Conservation (phyloP, 2,888 invertebrate species). For the Girardia tigrina region DNA sequence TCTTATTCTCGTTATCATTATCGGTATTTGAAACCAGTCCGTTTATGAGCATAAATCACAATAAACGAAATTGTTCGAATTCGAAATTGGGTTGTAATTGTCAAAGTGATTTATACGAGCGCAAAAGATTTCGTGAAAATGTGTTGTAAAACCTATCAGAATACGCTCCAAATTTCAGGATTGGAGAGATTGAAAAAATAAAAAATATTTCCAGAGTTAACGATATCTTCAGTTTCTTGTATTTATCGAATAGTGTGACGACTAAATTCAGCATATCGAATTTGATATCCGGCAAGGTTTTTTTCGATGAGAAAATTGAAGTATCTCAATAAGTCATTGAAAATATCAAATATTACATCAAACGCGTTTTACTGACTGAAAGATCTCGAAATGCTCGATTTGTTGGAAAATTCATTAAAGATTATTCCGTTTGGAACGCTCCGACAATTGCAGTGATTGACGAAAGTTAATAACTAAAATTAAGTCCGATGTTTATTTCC, state of each 20-base stretch:
- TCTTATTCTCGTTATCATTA: too few species aligned
- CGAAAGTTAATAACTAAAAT: not conserved
- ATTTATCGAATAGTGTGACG: not conserved
- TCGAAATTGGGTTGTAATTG: conserved; percentile 12
- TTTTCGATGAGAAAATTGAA: not conserved
- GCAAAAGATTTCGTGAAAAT: not conserved
- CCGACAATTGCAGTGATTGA: not conserved
- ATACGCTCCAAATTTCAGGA: not conserved
- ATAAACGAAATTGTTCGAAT: not conserved
- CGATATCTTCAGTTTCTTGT: not conserved
- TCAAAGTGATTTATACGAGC: not conserved
- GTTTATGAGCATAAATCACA: too few species aligned
- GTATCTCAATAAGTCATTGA: conserved; percentile 11
- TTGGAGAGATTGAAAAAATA: conserved; percentile 27
- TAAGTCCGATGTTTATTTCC: conserved; percentile 25
- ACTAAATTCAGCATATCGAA: not conserved
- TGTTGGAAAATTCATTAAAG: conserved; percentile 15
- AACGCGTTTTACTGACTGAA: conserved; percentile 26
- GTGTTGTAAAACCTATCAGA: not conserved
- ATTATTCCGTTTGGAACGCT: conserved; percentile 21
- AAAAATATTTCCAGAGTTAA: conserved; percentile 20
- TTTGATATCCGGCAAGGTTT: not conserved
- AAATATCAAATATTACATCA: not conserved
- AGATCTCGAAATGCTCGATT: conserved; percentile 27
- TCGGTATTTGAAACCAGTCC: too few species aligned